Conservation (phyloP, 2,888 invertebrate species). For the Cinara cedri region DNA sequence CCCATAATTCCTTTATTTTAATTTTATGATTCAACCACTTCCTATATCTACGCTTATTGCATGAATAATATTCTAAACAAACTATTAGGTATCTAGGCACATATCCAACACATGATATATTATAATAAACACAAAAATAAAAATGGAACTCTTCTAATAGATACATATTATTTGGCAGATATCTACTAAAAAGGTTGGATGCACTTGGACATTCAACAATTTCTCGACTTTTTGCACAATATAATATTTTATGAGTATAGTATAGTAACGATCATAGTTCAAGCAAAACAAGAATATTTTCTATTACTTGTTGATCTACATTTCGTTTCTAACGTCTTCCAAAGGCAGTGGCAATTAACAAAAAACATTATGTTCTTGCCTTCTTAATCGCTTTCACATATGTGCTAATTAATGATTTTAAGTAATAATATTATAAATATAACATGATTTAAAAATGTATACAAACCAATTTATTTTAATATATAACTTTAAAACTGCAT, state of each 20-base stretch:
- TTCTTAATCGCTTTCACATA: conserved; percentile 8
- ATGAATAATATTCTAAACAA: no score
- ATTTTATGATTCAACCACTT: no score
- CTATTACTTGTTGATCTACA: background rate
- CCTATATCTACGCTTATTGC: no score
- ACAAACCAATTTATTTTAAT: background rate
- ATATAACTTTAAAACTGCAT: background rate
- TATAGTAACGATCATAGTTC: background rate
- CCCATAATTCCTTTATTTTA: no score
- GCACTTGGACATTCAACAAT: no score
- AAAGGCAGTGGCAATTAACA: background rate
- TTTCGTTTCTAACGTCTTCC: background rate
- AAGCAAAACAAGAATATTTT: background rate
- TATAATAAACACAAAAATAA: no score
- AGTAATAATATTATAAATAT: background rate
- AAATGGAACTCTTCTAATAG: no score
- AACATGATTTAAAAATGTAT: background rate
- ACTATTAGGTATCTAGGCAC: no score
- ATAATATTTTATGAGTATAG: no score
- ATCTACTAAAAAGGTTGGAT: background rate
- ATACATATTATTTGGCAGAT: no score
- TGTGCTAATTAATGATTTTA: conserved; percentile 22
- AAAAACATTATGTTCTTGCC: conserved; percentile 4
- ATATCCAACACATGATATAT: no score
- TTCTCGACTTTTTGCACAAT: no score